Percentiles rank a stretch among this genome's conserved stretches.
phyloP scores from a whole-genome alignment of 2,113 vertebrate species.

The Pangasianodon gigas region DNA sequence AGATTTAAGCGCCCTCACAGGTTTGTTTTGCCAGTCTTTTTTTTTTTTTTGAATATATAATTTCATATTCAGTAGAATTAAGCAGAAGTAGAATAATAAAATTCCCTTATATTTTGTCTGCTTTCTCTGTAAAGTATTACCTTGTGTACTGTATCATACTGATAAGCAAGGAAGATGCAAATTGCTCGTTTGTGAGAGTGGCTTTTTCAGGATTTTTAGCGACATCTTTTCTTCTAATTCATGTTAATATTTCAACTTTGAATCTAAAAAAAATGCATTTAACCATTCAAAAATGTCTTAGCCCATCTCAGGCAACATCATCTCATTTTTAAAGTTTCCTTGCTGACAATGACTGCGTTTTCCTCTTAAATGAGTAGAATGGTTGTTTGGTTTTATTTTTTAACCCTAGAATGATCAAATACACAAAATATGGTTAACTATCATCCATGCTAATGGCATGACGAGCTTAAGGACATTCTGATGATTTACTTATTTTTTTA shows the following conservation, averaged over 20 bases:
- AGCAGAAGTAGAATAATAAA: background rate
- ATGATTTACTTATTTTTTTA: background rate
- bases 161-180: conserved; percentile 23
- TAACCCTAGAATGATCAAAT: background rate
- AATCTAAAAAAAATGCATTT: background rate
- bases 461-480: background rate
- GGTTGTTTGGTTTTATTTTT: background rate
- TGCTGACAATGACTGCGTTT: background rate
- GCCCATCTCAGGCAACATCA: background rate
- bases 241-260: background rate
- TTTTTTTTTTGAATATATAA: background rate
- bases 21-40: background rate
- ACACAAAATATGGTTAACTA: background rate
- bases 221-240: background rate
- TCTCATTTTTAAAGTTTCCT: background rate
- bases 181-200: background rate
- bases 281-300: background rate
- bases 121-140: background rate
- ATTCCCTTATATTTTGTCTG: background rate
- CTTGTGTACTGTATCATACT: conserved; percentile 3
- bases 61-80: background rate
- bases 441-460: background rate
- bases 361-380: background rate
- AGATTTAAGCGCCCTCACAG: conserved; percentile 25
- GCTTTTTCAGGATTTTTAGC: background rate